These are phyloP conservation scores for Carassius gibelio DNA, from an alignment of 2,113 vertebrate genomes.

Conservation along the genomic window DNA sequence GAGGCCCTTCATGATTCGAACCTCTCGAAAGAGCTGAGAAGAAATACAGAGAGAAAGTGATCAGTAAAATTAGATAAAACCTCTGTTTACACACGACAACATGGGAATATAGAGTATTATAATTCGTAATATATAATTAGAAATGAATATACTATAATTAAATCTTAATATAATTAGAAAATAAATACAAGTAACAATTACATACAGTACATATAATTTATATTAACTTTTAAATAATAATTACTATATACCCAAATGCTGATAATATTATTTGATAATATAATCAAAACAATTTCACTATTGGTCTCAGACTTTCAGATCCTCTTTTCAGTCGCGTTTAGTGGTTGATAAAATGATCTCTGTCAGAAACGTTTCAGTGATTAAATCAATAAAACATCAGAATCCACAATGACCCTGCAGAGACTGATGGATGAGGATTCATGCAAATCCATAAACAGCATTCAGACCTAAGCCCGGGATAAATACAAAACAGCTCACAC, in stretches of 20 bases:
- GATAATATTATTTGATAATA: not conserved
- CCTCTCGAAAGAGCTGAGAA: conserved; percentile 87
- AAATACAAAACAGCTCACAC: not conserved
- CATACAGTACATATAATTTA: too few relatives aligned
- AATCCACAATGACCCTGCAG: not conserved
- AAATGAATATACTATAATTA: not conserved
- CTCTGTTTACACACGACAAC: not conserved
- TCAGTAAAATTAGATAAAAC: not conserved
- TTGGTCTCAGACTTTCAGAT: not conserved
- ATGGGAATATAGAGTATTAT: not conserved
- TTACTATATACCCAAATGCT: too few relatives aligned
- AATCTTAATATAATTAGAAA: not conserved
- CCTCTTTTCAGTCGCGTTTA: not conserved
- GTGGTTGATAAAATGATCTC: not conserved
- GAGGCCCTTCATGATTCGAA: conserved; percentile 88
- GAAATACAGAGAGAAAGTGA: not conserved
- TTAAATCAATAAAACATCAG: not conserved
- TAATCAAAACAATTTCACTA: not conserved
- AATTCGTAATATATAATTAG: not conserved
- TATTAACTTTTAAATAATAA: too few relatives aligned
- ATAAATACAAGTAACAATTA: too few relatives aligned
- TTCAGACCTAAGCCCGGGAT: not conserved
- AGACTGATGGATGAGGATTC: not conserved
- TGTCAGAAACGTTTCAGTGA: conserved; percentile 2
- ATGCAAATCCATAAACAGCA: not conserved